These are phyloP conservation scores for Adelognathus sp. DNA, from an alignment of 2,888 invertebrate genomes.

Conservation along the genomic window DNA sequence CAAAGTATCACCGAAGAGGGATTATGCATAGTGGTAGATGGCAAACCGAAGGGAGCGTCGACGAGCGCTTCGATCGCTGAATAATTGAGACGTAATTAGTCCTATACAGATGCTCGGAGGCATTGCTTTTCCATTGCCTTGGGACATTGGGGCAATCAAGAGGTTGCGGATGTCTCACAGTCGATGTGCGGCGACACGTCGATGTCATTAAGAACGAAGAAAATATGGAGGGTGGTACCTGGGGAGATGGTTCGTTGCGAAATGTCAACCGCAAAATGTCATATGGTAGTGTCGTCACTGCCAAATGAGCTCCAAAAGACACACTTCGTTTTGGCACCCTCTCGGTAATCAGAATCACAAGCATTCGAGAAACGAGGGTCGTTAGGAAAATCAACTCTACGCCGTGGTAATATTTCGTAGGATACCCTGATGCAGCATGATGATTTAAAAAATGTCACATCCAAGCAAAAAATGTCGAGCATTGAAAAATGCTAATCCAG, in stretches of 20 bases:
- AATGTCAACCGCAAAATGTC: constrained; percentile 3
- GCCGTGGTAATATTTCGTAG: background rate
- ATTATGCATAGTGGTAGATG: background rate
- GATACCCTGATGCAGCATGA: background rate
- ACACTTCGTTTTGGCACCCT: background rate
- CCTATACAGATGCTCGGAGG: constrained; percentile 1
- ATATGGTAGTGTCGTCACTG: background rate
- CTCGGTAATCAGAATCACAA: background rate
- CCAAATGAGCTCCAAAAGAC: background rate
- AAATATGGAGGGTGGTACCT: background rate
- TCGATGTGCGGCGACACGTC: too few relatives aligned
- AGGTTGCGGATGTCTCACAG: background rate
- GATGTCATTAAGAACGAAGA: too few relatives aligned
- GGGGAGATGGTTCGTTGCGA: background rate
- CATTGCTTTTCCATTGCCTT: background rate
- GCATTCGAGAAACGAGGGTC: background rate
- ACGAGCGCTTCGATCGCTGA: constrained; percentile 1
- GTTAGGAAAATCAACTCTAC: background rate
- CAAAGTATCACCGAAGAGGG: background rate
- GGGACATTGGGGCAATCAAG: background rate
- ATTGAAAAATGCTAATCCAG: background rate
- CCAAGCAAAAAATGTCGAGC: background rate
- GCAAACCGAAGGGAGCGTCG: constrained; percentile 11
- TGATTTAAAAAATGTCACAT: background rate
- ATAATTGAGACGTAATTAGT: constrained; percentile 22